A percentile compares a stretch with the other conserved stretches of the same genome.
Conservation (phyloP, 2,797 vertebrate species). For the Acanthurus leucopareius region DNA sequence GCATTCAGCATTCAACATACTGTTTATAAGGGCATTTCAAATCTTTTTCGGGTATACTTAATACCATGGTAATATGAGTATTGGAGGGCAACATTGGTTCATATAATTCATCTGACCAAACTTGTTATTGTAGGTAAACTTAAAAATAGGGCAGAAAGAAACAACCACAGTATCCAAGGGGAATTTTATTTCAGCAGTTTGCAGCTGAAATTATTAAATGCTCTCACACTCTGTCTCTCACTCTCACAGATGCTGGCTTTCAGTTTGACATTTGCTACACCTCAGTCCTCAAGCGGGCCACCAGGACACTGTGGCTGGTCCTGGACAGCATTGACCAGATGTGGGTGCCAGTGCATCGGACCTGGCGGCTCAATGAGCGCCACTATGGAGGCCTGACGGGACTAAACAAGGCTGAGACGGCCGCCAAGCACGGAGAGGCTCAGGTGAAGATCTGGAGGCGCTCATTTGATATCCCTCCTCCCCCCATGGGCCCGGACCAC, state of each 20-base stretch:
- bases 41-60: too few relatives aligned
- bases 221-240: not conserved
- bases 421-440: slow-evolving; percentile 94
- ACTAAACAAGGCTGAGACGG: slow-evolving; percentile 97
- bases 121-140: not conserved
- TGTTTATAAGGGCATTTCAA: too few relatives aligned
- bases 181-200: not conserved
- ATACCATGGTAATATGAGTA: too few relatives aligned
- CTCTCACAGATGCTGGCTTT: slow-evolving; percentile 89
- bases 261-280: slow-evolving; percentile 98
- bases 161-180: not conserved
- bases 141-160: not conserved
- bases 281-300: slow-evolving; percentile 95
- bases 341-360: slow-evolving; percentile 95
- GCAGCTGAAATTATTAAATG: not conserved
- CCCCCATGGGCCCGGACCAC: slow-evolving; percentile 92
- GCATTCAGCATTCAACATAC: too few relatives aligned
- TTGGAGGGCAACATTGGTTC: too few relatives aligned
- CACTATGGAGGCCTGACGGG: slow-evolving; percentile 96
- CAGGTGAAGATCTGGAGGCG: slow-evolving; percentile 98
- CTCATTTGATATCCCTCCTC: slow-evolving; percentile 92
- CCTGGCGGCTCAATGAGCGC: slow-evolving; percentile 95
- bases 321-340: slow-evolving; percentile 95
- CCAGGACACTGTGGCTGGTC: slow-evolving; percentile 94
- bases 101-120: not conserved